phyloP scores from a whole-genome alignment of 2,113 vertebrate genomes.

The Dryoscopus gambensis region DNA sequence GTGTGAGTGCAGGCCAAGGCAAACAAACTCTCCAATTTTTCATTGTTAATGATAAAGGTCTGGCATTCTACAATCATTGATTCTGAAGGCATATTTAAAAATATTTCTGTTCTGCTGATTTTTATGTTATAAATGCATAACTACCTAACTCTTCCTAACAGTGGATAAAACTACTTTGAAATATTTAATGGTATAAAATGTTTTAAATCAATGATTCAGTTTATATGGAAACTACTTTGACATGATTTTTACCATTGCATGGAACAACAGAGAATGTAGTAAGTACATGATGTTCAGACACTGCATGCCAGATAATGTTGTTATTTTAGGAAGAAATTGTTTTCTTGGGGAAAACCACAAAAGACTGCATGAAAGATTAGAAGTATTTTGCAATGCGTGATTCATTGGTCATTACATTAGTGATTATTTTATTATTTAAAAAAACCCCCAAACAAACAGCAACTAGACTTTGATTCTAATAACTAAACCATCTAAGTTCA shows the following conservation, averaged over 20 bases:
- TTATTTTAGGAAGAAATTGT: neutral
- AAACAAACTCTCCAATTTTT: neutral
- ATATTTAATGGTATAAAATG: neutral
- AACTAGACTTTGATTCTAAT: neutral
- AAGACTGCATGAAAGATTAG: neutral
- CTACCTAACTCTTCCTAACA: neutral
- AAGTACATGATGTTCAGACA: neutral
- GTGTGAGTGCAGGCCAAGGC: neutral
- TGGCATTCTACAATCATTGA: neutral
- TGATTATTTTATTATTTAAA: neutral
- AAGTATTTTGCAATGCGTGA: neutral
- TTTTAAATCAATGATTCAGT: neutral
- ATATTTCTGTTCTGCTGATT: neutral
- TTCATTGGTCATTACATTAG: neutral
- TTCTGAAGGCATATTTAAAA: neutral
- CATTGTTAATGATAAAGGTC: neutral
- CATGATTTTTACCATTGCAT: neutral
- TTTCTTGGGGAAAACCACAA: neutral
- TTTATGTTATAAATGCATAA: neutral
- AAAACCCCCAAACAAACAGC: neutral
- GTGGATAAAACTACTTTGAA: neutral
- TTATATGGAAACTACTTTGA: neutral
- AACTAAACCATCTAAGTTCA: neutral
- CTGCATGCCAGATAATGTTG: neutral
- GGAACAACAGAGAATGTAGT: neutral